Evolutionary conservation across 2,797 vertebrate species (phyloP).

Genomic region (Rhinichthys osculus): DNA sequence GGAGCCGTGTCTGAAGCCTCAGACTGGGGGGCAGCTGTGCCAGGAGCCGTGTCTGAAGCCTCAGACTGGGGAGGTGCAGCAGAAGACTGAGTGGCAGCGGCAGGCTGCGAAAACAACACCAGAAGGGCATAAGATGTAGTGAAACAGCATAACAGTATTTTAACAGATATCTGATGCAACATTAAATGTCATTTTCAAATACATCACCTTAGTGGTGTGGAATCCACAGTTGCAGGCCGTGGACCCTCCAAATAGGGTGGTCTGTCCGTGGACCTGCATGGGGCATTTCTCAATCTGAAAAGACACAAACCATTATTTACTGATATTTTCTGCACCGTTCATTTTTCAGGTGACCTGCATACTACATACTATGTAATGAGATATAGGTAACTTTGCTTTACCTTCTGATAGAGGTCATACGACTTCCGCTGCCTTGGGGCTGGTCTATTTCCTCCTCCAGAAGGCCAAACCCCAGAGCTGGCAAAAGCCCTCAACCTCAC

Average conservation of each 20-base stretch:
- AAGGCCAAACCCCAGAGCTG: too few species aligned
- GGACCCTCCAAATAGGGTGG: slow-evolving; percentile 26
- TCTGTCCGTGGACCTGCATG: slow-evolving; percentile 43
- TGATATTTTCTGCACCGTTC: not conserved
- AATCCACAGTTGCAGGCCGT: slow-evolving; percentile 46
- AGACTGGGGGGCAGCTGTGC: not conserved
- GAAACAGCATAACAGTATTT: not conserved
- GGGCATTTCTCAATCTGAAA: slow-evolving; percentile 50
- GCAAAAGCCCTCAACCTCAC: not conserved
- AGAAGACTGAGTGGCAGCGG: not conserved
- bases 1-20: not conserved
- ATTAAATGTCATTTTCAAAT: not conserved
- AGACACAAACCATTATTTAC: not conserved
- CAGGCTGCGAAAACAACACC: not conserved
- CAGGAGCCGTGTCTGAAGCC: not conserved
- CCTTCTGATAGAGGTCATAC: slow-evolving; percentile 5
- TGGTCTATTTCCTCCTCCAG: too few species aligned
- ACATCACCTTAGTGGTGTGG: slow-evolving; percentile 34
- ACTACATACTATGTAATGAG: not conserved
- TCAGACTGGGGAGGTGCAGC: not conserved
- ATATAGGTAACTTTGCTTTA: not conserved
- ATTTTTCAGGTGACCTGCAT: slow-evolving; percentile 26
- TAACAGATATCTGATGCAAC: not conserved
- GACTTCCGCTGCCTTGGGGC: not conserved
- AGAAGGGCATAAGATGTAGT: not conserved